Evolutionary conservation across 2,113 vertebrate genomes (phyloP).

Genomic region (Dryoscopus gambensis): DNA sequence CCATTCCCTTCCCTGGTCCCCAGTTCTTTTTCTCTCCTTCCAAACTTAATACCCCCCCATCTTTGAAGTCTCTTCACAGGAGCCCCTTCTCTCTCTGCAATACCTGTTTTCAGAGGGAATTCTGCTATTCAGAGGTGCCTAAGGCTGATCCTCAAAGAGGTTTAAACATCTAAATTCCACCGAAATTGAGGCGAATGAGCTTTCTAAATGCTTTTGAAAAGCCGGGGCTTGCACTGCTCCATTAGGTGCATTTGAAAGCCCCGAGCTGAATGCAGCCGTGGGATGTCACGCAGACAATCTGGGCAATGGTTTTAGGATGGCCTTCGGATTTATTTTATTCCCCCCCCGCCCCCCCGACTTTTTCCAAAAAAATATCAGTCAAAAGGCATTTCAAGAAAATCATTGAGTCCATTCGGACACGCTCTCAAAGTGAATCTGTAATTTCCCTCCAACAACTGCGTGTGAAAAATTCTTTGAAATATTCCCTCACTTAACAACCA

Average conservation of each 20-base stretch:
- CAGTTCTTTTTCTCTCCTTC: not conserved
- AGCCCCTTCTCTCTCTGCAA: not conserved
- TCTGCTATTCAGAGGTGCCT: slow-evolving; percentile 14
- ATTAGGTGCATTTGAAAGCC: not conserved
- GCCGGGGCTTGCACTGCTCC: not conserved
- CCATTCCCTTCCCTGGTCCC: not conserved
- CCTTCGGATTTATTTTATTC: not conserved
- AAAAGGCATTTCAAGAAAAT: not conserved
- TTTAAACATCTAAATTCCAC: slow-evolving; percentile 11
- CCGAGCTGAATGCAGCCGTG: not conserved
- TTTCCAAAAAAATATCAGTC: not conserved
- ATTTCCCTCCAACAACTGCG: not conserved
- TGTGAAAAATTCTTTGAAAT: not conserved
- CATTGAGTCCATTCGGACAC: not conserved
- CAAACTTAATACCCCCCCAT: not conserved
- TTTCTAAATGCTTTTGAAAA: slow-evolving; percentile 6
- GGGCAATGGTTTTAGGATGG: not conserved
- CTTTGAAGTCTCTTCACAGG: not conserved
- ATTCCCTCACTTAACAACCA: not conserved
- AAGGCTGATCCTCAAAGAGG: slow-evolving; percentile 7
- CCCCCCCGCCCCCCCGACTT: not conserved
- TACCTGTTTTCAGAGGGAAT: not conserved
- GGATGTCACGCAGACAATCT: not conserved
- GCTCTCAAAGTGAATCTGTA: not conserved
- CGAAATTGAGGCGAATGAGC: not conserved